Conservation (phyloP, 1,140 invertebrate genomes). For the Drosophila nannoptera region DNA sequence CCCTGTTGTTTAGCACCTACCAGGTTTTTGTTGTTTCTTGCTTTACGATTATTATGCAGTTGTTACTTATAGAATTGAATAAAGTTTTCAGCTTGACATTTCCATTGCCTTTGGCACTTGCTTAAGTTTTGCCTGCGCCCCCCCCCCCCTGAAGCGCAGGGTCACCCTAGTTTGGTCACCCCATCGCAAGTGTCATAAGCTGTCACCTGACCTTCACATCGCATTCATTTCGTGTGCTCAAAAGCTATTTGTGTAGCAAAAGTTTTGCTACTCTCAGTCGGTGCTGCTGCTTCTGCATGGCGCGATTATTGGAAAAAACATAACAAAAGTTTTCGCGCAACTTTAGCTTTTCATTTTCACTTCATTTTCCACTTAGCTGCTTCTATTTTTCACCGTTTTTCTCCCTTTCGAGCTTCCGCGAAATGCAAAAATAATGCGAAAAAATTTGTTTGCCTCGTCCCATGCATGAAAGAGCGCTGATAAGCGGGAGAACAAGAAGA, state of each 20-base stretch:
- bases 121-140: conserved; percentile 51
- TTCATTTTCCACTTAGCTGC: conserved; percentile 34
- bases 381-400: not conserved
- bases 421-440: conserved; percentile 50
- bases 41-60: conserved; percentile 64
- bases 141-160: not conserved
- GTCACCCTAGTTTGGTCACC: not conserved
- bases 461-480: conserved; percentile 2
- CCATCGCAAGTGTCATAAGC: not conserved
- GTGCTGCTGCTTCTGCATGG: not conserved
- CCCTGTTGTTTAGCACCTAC: conserved; percentile 41
- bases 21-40: conserved; percentile 18
- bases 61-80: conserved; percentile 63
- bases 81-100: conserved; percentile 49
- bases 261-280: not conserved
- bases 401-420: not conserved
- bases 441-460: conserved; percentile 30
- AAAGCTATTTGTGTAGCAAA: conserved; percentile 28
- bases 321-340: conserved; percentile 13
- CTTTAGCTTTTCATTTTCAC: conserved; percentile 17
- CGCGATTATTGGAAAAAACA: conserved; percentile 16
- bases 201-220: conserved; percentile 13
- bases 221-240: conserved; percentile 12
- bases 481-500: not conserved
- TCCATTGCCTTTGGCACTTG: conserved; percentile 28